phyloP scores from a whole-genome alignment of 2,797 vertebrate species.

The Enteromius mattozi region DNA sequence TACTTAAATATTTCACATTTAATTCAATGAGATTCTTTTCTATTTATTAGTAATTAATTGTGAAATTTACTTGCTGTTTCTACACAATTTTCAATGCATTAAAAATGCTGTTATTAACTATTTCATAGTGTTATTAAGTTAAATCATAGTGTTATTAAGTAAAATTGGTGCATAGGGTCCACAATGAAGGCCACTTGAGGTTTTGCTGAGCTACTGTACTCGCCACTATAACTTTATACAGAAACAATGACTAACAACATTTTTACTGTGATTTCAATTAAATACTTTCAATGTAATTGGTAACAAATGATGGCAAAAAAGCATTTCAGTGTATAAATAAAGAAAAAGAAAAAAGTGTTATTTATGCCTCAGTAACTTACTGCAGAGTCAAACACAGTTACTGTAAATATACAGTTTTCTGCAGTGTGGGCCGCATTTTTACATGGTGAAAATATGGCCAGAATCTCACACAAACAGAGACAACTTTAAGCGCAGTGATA shows the following conservation, averaged over 20 bases:
- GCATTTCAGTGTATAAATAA: background rate
- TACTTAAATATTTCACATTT: background rate
- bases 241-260: background rate
- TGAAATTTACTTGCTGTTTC: background rate
- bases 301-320: background rate
- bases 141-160: too few species aligned
- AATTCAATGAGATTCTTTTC: background rate
- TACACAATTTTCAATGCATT: background rate
- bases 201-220: background rate
- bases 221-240: background rate
- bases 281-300: background rate
- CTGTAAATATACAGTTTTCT: background rate
- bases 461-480: conserved; percentile 21
- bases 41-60: background rate
- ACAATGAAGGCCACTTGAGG: background rate
- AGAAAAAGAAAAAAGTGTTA: too few species aligned
- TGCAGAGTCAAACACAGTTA: background rate
- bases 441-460: conserved; percentile 15
- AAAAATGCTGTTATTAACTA: background rate
- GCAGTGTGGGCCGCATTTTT: background rate
- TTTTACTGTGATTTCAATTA: background rate
- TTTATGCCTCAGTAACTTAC: background rate
- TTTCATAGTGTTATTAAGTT: background rate
- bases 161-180: background rate
- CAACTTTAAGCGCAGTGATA: conserved; percentile 24